Base-by-base conservation (phyloP, 2,113 vertebrate genomes). In the Ctenomys sociabilis region DNA sequence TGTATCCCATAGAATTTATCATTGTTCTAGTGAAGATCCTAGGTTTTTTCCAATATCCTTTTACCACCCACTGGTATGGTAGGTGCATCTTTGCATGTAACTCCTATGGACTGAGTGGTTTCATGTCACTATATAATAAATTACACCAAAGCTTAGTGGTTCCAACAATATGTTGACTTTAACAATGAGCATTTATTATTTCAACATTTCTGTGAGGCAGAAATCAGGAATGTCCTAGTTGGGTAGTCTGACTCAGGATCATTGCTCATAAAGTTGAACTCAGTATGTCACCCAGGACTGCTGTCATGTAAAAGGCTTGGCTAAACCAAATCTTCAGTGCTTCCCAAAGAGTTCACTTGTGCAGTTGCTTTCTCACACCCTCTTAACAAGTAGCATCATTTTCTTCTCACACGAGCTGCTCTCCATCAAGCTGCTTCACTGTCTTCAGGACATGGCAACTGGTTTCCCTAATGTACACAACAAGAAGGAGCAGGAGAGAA, bases 111-210 rank as follows among this genome's bases (percentile, higher is more conserved):
- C 63, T 82, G 1, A 77, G 52, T 88, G 64, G 52, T 86, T 88
- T 40, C 12, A 7, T 85, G 40, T 77, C 21, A 24, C 6, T 85
- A 12, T 37, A 13, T 73, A 83, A 84, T 32, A 93, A 17, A 73
- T 66, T 81, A 49, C 5, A 63, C 32, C 1, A 57, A 91, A 80
- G 73, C 52, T 85, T 94, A 80, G 21, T 92, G 54, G 45, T 16
- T 94, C 94, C 78, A 93, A 43, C 30, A 32, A 22, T 49, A 52
- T 35, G 35, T 30, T 32, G 30, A 32, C 77, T 80, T 52, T 19
- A 80, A 80, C n/a, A 95, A 59, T n/a, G 78, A 87, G 72, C 45
- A 90, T 61, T 66, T 91, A 49, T 75, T 91, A 85, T 95, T 93
- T 95, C 66, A 85, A 82, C 68, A 9, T 87, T 97, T 90, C 45